Evolutionary conservation across 2,888 invertebrate genomes (phyloP), one percentile per base, ranked within the genome.

Genomic region (Flabesymbios commensalis): DNA sequence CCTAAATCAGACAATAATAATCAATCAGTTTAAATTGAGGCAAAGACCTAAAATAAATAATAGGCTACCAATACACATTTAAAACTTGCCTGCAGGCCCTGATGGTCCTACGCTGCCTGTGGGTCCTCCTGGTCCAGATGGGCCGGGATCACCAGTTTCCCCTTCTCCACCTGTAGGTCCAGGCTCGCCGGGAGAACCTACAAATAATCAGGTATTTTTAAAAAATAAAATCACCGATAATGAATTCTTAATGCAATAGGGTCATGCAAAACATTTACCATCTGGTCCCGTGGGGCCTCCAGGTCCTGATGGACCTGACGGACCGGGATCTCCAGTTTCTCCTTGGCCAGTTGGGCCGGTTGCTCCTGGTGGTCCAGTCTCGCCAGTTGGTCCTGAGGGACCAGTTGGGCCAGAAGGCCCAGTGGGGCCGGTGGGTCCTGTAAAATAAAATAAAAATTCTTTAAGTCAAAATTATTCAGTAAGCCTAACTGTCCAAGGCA

Each of bases 391-490:
- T 29, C 64, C 61, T n/a, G 47, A 48, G 31, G 42, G 47, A 41
- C 67, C 67, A 14, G 49, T 31, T 22, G 53, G 60, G 54, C 66
- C 67, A n/a, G 55, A 31, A 14, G 39, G 39, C 7, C 61, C 60
- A 17, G 2, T 19, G 10, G 14, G 4, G n/a, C 53, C 58, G 17
- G 41, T 19, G 17, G 5, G 39, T 14, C 49, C 49, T 31, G n/a
- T n/a, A n/a, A n/a, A n/a, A n/a, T n/a, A n/a, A n/a, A n/a, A n/a
- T n/a, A n/a, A n/a, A n/a, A n/a, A n/a, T n/a, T n/a, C n/a, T n/a
- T n/a, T n/a, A n/a, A n/a, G n/a, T n/a, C n/a, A n/a, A n/a, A n/a
- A n/a, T n/a, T n/a, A n/a, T n/a, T n/a, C n/a, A n/a, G n/a, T n/a
- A n/a, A n/a, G n/a, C n/a, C n/a, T n/a, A n/a, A n/a, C n/a, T n/a